Conservation (phyloP, 92 coral and sea anemone species). For the Actinostola sp. region DNA sequence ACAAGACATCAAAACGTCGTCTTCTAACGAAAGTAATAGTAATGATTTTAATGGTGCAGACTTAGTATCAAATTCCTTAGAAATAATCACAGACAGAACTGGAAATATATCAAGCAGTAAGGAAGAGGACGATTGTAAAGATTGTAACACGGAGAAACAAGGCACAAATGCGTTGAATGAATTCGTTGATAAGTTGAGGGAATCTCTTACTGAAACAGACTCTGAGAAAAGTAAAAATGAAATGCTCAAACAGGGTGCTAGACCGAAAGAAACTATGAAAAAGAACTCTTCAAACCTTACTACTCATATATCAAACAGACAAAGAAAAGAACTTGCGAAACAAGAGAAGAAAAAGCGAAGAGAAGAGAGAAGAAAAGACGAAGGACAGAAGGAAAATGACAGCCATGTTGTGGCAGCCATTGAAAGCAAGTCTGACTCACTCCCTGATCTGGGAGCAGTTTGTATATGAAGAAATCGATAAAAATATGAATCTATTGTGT, state of each 20-base stretch:
- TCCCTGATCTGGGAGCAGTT: constrained; percentile 35
- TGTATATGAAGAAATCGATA: constrained; percentile 6
- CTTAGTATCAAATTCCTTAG: background rate
- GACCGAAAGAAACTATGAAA: constrained; percentile 60
- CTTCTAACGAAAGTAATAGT: background rate
- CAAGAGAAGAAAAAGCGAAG: constrained; percentile 88
- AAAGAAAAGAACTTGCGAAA: constrained; percentile 91
- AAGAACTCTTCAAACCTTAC: constrained; percentile 38
- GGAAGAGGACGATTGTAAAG: background rate
- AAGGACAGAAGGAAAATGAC: constrained; percentile 2
- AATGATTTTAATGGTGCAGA: background rate
- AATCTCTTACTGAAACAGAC: background rate
- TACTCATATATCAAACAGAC: constrained; percentile 72
- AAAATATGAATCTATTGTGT: too few species aligned
- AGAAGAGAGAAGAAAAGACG: constrained; percentile 80
- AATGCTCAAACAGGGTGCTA: constrained; percentile 58
- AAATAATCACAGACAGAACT: background rate
- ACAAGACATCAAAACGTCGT: background rate
- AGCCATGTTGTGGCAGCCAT: background rate
- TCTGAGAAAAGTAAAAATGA: background rate
- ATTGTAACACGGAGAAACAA: background rate
- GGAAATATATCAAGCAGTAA: background rate
- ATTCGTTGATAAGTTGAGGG: constrained; percentile 26
- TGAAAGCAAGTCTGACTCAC: background rate
- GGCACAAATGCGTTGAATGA: constrained; percentile 3